These are phyloP conservation scores for Alviniconcha strummeri DNA, from an alignment of 2,888 invertebrate genomes.

Conservation along the genomic window DNA sequence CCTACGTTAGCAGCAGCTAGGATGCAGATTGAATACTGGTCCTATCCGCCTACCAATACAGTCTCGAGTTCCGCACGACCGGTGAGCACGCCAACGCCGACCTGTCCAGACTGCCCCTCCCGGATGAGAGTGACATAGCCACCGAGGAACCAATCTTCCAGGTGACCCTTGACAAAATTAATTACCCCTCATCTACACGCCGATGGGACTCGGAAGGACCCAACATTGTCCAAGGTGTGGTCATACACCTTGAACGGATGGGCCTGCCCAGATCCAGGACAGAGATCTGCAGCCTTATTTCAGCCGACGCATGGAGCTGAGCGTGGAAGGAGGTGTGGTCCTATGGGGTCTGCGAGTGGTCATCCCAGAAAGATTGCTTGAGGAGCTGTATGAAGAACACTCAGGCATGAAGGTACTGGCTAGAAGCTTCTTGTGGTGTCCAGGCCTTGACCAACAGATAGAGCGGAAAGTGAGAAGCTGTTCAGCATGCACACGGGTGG, in stretches of 20 bases:
- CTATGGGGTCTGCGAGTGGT: slow-evolving; percentile 41
- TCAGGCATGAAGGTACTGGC: slow-evolving; percentile 49
- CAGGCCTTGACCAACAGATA: slow-evolving; percentile 16
- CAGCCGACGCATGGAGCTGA: slow-evolving; percentile 31
- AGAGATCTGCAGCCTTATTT: slow-evolving; percentile 17
- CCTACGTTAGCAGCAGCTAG: slow-evolving; percentile 57
- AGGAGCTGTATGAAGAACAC: slow-evolving; percentile 43
- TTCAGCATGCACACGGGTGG: slow-evolving; percentile 22
- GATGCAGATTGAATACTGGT: slow-evolving; percentile 57
- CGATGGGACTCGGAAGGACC: slow-evolving; percentile 17
- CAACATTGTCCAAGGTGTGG: slow-evolving; percentile 25
- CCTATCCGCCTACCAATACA: slow-evolving; percentile 66
- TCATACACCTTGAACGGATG: slow-evolving; percentile 12
- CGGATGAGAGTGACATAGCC: too few relatives aligned
- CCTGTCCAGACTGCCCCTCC: slow-evolving; percentile 56
- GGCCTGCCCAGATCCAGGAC: slow-evolving; percentile 14
- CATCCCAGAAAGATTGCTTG: slow-evolving; percentile 37
- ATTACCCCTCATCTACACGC: background rate
- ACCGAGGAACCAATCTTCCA: too few relatives aligned
- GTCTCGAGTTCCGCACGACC: slow-evolving; percentile 60
- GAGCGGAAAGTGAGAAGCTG: slow-evolving; percentile 40
- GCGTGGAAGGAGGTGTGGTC: slow-evolving; percentile 35
- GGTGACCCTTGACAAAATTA: too few relatives aligned
- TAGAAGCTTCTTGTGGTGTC: slow-evolving; percentile 41
- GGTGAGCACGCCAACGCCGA: slow-evolving; percentile 63